A percentile compares a stretch with the other conserved stretches of the same genome.
phyloP scores from a whole-genome alignment of 92 coral and sea anemone genomes.

The Hydrozoanthus gracilis region DNA sequence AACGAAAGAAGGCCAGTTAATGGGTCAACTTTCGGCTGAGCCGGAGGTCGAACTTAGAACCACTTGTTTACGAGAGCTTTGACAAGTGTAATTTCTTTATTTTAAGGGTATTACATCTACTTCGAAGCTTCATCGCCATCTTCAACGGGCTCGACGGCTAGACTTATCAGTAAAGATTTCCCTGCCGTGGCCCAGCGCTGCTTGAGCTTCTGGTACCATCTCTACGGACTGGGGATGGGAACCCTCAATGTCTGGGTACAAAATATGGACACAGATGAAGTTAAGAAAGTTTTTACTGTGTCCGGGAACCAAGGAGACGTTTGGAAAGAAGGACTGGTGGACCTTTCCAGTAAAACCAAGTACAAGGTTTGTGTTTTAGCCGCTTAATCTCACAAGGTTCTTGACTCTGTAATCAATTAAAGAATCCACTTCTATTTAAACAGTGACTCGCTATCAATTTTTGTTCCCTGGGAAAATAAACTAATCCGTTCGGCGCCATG shows the following conservation, averaged over 20 bases:
- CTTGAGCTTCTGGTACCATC: slow-evolving; percentile 78
- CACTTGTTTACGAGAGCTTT: no score
- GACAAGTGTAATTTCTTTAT: background rate
- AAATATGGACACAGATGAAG: slow-evolving; percentile 18
- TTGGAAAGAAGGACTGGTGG: slow-evolving; percentile 68
- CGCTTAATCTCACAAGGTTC: background rate
- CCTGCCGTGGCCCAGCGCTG: slow-evolving; percentile 72
- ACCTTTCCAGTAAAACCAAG: slow-evolving; percentile 47
- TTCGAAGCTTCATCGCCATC: slow-evolving; percentile 74
- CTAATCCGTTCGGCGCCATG: no score
- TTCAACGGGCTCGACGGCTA: slow-evolving; percentile 61
- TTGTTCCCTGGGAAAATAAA: no score
- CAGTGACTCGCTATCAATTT: no score
- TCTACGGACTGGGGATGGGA: slow-evolving; percentile 84
- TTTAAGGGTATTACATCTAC: slow-evolving; percentile 64
- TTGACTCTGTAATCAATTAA: no score
- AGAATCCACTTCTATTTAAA: no score
- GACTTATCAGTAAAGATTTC: slow-evolving; percentile 70
- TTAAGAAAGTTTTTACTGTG: slow-evolving; percentile 53
- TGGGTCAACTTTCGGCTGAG: no score
- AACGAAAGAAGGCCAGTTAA: no score
- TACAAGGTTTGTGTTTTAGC: slow-evolving; percentile 53
- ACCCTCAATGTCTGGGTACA: slow-evolving; percentile 72
- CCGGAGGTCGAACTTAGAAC: no score
- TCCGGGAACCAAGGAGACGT: slow-evolving; percentile 85